Conservation (phyloP, 2,888 invertebrate genomes). For the Rotaria sp. region DNA sequence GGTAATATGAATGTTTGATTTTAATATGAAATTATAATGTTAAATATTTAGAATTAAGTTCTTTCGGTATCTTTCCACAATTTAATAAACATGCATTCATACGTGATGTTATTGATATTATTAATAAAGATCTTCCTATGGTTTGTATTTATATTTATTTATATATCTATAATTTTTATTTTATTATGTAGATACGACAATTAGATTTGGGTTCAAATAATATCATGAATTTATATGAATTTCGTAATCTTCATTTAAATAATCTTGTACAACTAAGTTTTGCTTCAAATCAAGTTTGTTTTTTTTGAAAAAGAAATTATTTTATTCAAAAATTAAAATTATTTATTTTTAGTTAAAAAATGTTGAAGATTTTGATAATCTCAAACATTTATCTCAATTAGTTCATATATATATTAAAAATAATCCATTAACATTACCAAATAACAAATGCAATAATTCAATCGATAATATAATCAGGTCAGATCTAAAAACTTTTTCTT, state of each 20-base stretch:
- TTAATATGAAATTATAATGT: no score
- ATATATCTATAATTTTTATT: neutral
- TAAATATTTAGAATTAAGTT: neutral
- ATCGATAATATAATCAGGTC: neutral
- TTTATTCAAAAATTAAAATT: neutral
- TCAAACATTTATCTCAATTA: neutral
- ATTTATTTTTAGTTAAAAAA: neutral
- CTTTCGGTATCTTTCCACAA: neutral
- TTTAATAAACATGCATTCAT: slow-evolving; percentile 11
- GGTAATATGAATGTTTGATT: neutral
- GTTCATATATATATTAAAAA: neutral
- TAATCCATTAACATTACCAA: neutral
- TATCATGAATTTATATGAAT: neutral
- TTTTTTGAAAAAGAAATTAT: neutral
- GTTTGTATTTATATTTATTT: neutral
- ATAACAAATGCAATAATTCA: neutral
- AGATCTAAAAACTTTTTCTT: neutral
- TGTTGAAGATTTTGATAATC: neutral
- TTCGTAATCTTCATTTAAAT: neutral
- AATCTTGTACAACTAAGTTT: neutral
- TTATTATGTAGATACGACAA: neutral
- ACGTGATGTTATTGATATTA: neutral
- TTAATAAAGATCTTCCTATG: slow-evolving; percentile 6
- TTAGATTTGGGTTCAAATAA: neutral
- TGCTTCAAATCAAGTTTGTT: neutral